A percentile compares a stretch with the other conserved stretches of the same genome.
Conservation (phyloP, 2,888 invertebrate genomes). For the Chouioia cunea region DNA sequence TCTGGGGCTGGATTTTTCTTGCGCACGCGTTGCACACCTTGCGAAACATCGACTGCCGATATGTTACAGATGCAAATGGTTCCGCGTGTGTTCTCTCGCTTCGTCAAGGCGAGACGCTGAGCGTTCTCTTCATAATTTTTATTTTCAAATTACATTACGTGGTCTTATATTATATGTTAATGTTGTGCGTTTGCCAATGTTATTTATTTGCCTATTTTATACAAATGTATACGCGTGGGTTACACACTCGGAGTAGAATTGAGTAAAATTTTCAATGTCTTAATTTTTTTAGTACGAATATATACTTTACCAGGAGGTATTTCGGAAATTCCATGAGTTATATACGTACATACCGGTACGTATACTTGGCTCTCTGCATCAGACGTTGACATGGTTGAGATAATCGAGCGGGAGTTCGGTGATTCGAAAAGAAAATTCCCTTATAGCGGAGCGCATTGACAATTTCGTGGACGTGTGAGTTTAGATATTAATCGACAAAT, state of each 20-base stretch:
- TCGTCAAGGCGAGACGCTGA: constrained; percentile 30
- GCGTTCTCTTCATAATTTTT: not conserved
- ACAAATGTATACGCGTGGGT: too few relatives aligned
- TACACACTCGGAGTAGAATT: too few relatives aligned
- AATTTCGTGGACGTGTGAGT: constrained; percentile 7
- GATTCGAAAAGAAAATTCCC: constrained; percentile 8
- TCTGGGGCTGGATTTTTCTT: not conserved
- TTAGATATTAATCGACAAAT: constrained; percentile 4
- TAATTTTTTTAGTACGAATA: too few relatives aligned
- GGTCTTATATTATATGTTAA: too few relatives aligned
- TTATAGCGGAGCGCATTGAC: not conserved
- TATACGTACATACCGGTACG: too few relatives aligned
- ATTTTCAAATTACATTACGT: not conserved
- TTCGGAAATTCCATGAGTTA: too few relatives aligned
- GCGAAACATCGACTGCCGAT: constrained; percentile 37
- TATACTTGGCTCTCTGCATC: too few relatives aligned
- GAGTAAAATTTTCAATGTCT: too few relatives aligned
- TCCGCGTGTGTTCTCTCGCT: constrained; percentile 8
- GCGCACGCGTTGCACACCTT: constrained; percentile 27
- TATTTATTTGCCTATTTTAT: not conserved
- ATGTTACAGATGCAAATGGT: constrained; percentile 41
- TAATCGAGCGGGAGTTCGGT: constrained; percentile 33
- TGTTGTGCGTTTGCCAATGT: not conserved
- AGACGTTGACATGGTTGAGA: constrained; percentile 12
- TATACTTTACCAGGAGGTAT: too few relatives aligned